These are phyloP conservation scores for Apodemus sylvaticus DNA, from an alignment of 2,113 vertebrate species.

Conservation along the genomic window DNA sequence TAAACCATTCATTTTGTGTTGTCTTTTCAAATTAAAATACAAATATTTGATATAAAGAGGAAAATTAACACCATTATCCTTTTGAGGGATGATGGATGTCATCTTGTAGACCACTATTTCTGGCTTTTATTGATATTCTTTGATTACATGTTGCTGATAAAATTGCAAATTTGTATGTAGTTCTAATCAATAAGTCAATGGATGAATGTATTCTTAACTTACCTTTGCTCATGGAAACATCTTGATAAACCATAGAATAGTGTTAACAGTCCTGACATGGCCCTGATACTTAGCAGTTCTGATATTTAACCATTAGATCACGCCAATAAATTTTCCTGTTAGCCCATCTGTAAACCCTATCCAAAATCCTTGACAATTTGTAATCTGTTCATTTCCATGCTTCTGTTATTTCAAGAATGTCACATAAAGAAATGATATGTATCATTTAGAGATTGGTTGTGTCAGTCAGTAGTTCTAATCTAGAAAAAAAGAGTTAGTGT, in stretches of 20 bases:
- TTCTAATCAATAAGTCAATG: not conserved
- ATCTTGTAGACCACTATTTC: not conserved
- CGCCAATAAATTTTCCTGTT: not conserved
- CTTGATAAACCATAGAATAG: not conserved
- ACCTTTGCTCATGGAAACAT: not conserved
- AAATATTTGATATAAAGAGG: not conserved
- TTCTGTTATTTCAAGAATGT: not conserved
- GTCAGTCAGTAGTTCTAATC: not conserved
- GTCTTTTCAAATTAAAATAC: not conserved
- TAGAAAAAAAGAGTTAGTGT: not conserved
- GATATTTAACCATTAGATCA: not conserved
- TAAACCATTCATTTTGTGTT: not conserved
- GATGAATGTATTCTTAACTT: not conserved
- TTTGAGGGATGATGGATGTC: not conserved
- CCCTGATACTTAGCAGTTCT: not conserved
- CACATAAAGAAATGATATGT: not conserved
- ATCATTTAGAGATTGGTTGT: not conserved
- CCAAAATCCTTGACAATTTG: not conserved
- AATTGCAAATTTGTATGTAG: not conserved
- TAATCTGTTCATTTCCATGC: not conserved
- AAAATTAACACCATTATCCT: not conserved
- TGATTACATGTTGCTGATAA: not conserved
- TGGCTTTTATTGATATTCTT: not conserved
- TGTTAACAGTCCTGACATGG: not conserved
- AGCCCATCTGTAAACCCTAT: not conserved